Evolutionary conservation across 2,888 invertebrate species (phyloP), one percentile per base, ranked within the genome.

Genomic region (Athalia cordata): DNA sequence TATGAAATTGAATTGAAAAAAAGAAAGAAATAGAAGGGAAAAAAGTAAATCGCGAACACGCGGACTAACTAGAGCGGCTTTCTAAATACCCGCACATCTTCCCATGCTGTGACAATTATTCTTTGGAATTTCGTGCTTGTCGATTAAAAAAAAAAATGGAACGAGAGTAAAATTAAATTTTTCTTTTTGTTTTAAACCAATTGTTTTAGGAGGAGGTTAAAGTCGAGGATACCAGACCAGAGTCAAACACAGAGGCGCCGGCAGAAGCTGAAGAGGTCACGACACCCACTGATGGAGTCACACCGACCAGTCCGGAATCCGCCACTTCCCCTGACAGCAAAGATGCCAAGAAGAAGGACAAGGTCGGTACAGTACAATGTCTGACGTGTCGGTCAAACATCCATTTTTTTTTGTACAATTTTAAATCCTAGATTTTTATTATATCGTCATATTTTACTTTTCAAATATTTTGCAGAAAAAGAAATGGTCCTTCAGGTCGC

Each of bases 401-500:
- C n/a, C n/a, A n/a, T n/a, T n/a, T n/a, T n/a, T n/a, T n/a, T n/a
- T n/a, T n/a, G n/a, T n/a, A n/a, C n/a, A n/a, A n/a, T n/a, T n/a
- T n/a, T n/a, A n/a, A n/a, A 29, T 29, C 29, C 29, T 29, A 2
- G 29, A 29, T 29, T 29, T 29, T 29, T 29, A 29, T 29, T 2
- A 29, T 29, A 29, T 29, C 29, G 29, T 29, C 29, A 29, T 29
- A 29, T 29, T 29, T 29, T 29, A 29, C 43, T 3, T 9, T 64
- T 55, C 49, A 77, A n/a, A 61, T 47, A 0, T 77, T 11, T 77
- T 4, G 52, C 92, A 94, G 85, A 96, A 96, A 93, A 96, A 96
- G 93, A 96, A 96, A 92, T 96, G 96, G 96, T 96, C 96, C 86
- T 94, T 96, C 91, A 94, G 96, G 88, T 95, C 95, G 88, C 95